Conservation (phyloP, 30 jellyfish, hydroid and myxozoan species). For the Pseudorhiza aurosa region DNA sequence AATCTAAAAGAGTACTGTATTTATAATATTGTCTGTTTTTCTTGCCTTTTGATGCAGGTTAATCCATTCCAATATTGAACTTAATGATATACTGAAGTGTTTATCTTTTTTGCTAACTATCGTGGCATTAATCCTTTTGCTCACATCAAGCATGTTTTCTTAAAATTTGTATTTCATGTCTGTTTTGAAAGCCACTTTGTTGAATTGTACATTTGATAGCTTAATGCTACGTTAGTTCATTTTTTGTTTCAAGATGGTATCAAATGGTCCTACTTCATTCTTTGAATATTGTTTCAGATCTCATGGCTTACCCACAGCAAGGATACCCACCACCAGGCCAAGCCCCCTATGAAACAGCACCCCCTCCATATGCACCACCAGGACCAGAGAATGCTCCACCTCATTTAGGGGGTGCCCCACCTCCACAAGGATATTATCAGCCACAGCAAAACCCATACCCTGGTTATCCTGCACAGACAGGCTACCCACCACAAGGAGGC, state of each 20-base stretch:
- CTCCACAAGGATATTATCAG: slow-evolving; percentile 40
- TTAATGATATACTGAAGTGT: too few species aligned
- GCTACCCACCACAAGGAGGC: slow-evolving; percentile 49
- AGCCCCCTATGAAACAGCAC: slow-evolving; percentile 30
- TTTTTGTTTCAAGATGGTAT: not conserved
- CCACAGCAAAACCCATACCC: slow-evolving; percentile 50
- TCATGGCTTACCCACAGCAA: slow-evolving; percentile 67
- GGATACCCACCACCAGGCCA: slow-evolving; percentile 50
- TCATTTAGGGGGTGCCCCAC: slow-evolving; percentile 40
- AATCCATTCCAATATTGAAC: too few species aligned
- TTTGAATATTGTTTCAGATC: not conserved
- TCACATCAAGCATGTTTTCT: too few species aligned
- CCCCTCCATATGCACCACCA: slow-evolving; percentile 53
- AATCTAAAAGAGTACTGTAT: too few species aligned
- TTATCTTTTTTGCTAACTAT: too few species aligned
- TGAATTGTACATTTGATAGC: not conserved
- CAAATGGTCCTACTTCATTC: not conserved
- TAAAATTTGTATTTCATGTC: too few species aligned
- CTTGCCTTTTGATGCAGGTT: too few species aligned
- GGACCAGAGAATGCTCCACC: slow-evolving; percentile 68
- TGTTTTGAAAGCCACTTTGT: too few species aligned
- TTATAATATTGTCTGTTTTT: too few species aligned
- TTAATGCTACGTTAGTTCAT: too few species aligned
- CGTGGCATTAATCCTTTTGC: too few species aligned
- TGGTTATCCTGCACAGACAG: not conserved